Conservation (phyloP, 2,888 invertebrate genomes). For the Heteromurus nitidus region DNA sequence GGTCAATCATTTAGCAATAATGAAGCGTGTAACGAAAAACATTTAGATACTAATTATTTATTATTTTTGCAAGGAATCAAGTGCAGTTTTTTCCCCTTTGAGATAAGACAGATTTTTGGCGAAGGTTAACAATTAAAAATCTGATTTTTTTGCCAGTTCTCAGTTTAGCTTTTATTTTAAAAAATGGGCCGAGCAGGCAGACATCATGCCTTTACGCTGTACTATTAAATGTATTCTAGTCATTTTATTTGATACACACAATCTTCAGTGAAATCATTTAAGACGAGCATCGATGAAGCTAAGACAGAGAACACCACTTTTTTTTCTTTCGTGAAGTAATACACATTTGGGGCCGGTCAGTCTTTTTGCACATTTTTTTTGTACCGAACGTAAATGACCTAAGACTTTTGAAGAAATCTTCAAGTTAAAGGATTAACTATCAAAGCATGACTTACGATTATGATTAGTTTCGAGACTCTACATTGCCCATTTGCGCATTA, state of each 20-base stretch:
- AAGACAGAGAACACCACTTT: no score
- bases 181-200: not conserved
- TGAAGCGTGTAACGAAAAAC: constrained; percentile 1
- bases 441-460: constrained; percentile 49
- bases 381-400: constrained; percentile 8
- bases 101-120: not conserved
- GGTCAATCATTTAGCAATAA: constrained; percentile 14
- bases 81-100: not conserved
- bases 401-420: constrained; percentile 8
- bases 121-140: not conserved
- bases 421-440: constrained; percentile 24
- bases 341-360: constrained; percentile 3
- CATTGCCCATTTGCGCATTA: constrained; percentile 27
- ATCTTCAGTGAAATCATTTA: not conserved
- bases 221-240: not conserved
- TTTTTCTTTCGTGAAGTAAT: no score
- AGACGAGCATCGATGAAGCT: not conserved
- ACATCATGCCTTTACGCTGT: not conserved
- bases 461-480: constrained; percentile 33
- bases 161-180: no score
- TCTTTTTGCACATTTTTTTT: not conserved
- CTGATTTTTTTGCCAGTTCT: no score
- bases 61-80: not conserved
- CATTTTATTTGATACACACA: not conserved
- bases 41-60: not conserved